These are phyloP conservation scores for Castor canadensis DNA, from an alignment of 2,113 vertebrate species.

Conservation along the genomic window DNA sequence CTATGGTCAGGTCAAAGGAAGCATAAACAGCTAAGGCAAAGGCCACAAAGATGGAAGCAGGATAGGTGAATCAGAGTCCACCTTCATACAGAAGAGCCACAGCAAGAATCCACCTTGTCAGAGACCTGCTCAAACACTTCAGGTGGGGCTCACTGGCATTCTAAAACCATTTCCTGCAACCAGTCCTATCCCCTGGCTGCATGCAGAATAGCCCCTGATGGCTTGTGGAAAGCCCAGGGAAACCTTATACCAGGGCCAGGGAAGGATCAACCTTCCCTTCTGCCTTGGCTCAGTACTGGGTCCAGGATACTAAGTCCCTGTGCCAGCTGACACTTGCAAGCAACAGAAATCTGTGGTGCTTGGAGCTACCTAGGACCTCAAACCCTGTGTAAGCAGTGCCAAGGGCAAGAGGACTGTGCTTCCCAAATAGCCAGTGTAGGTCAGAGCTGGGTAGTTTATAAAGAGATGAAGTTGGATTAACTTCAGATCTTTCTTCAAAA, in stretches of 20 bases:
- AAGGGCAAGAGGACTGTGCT: accelerated
- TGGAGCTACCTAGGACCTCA: too few species aligned
- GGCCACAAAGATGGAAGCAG: background rate
- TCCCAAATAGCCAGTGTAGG: background rate
- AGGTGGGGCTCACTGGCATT: background rate
- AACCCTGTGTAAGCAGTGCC: too few species aligned
- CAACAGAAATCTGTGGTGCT: background rate
- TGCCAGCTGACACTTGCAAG: background rate
- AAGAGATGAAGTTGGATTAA: background rate
- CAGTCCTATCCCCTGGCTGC: too few species aligned
- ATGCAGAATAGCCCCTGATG: background rate
- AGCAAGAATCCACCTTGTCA: background rate
- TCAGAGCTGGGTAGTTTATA: background rate
- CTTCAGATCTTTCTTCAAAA: background rate
- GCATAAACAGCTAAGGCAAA: background rate
- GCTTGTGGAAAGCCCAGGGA: background rate
- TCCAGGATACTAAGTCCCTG: background rate
- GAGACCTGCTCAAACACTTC: accelerated
- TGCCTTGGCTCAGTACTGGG: background rate
- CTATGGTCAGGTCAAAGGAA: too few species aligned
- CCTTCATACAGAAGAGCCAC: background rate
- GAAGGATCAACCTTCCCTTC: background rate
- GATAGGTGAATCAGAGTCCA: background rate
- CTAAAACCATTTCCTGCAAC: background rate
- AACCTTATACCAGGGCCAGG: too few species aligned